Conservation (phyloP, 2,888 invertebrate genomes). For the Xanthostigma xanthostigma region DNA sequence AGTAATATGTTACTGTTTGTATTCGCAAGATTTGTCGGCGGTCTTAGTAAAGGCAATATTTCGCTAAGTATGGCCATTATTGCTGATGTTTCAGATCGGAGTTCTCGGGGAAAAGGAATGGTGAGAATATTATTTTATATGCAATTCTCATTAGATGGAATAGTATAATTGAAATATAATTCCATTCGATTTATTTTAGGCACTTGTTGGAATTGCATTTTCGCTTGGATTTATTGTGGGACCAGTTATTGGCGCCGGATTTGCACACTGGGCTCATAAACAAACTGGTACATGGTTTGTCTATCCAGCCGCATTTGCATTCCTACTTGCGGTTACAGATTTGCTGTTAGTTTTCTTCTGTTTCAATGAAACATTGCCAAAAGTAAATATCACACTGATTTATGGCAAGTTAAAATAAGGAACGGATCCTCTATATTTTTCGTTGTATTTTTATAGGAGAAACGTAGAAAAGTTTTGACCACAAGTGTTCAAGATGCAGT, state of each 20-base stretch:
- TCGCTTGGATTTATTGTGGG: constrained; percentile 95
- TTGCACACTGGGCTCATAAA: constrained; percentile 53
- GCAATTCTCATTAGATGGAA: not conserved
- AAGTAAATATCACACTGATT: constrained; percentile 31
- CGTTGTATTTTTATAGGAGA: constrained; percentile 36
- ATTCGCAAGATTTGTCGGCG: constrained; percentile 81
- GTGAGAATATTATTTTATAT: constrained; percentile 29
- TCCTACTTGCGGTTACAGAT: constrained; percentile 60
- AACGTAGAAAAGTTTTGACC: constrained; percentile 51
- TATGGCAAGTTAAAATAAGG: no score
- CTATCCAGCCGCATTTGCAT: constrained; percentile 64
- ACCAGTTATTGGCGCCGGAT: constrained; percentile 84
- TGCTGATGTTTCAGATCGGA: constrained; percentile 73
- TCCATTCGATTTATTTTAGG: constrained; percentile 40
- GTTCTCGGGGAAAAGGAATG: constrained; percentile 88
- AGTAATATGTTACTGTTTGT: constrained; percentile 82
- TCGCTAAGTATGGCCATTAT: constrained; percentile 90
- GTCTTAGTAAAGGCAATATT: constrained; percentile 92
- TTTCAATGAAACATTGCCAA: constrained; percentile 73
- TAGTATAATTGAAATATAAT: constrained; percentile 1
- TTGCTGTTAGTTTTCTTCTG: constrained; percentile 54
- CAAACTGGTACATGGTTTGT: constrained; percentile 59
- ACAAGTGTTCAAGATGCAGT: constrained; percentile 29
- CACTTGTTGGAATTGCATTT: constrained; percentile 93
- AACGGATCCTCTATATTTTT: no score